Percentiles rank a stretch among this genome's conserved stretches.
Conservation (phyloP, 2,113 vertebrate genomes). For the Rostratula benghalensis region DNA sequence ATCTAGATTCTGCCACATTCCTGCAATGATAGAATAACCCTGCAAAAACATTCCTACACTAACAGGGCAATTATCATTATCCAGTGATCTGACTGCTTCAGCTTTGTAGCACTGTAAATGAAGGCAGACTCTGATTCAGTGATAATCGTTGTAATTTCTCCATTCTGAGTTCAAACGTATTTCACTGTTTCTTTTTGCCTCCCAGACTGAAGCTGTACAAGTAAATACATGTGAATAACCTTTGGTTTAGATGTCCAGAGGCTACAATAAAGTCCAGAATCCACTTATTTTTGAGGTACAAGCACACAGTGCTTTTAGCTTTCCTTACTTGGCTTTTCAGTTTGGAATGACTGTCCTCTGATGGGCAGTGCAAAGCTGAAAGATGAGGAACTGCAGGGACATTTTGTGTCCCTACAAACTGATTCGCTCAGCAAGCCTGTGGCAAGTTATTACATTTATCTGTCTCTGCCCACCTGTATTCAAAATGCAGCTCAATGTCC, state of each 20-base stretch:
- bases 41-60: constrained; percentile 2
- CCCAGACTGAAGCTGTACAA: background rate
- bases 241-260: constrained; percentile 5
- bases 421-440: background rate
- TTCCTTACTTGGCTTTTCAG: background rate
- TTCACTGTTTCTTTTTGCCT: background rate
- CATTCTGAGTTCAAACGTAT: background rate
- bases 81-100: constrained; percentile 6
- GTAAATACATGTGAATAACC: background rate
- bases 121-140: background rate
- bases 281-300: background rate
- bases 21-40: background rate
- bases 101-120: background rate
- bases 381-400: background rate
- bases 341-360: background rate
- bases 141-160: constrained; percentile 6
- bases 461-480: background rate
- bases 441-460: background rate
- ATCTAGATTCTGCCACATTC: background rate
- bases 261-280: constrained; percentile 10
- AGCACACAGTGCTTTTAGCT: background rate
- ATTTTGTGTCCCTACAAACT: background rate
- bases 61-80: background rate
- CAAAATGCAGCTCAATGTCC: background rate
- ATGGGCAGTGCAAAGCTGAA: background rate